Base-by-base conservation (phyloP, 2,797 vertebrate species). In the Enteromius thamalakanensis region DNA sequence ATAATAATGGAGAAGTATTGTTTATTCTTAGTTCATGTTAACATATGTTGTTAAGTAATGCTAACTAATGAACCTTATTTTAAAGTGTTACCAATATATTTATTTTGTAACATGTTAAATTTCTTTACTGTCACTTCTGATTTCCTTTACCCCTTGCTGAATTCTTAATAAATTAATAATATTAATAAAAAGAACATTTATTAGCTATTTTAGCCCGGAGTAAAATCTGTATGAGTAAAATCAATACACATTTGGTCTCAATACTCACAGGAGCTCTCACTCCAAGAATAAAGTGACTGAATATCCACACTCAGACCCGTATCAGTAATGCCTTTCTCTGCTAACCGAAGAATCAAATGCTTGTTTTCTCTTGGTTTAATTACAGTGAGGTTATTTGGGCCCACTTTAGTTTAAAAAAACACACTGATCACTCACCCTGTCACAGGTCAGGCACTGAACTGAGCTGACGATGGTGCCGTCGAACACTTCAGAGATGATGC, bases 401-500 rank as follows among this genome's bases (percentile, higher is more conserved):
- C 6, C 14, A 47, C 55, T 23, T 60, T 60, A 14, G 40, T 12
- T 15, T 64, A 23, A 74, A 64, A 74, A 51, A 9, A 42, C 62
- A 34, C 37, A 21, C 14, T 53, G 45, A 40, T 58, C 82, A 90
- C 97, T 95, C 86, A 99, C 98, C 95, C 98, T 94, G 92, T 99
- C 98, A 83, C 98, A 99, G 79, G 98, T 99, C 90, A 99, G 94
- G 91, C 98, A 99, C 92, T 99, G 98, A 45, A 99, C 98, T 3
- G 98, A 99, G 92, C 98, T 99, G 91, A 99, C 94, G 71, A 99
- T 98, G 80, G 97, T 98, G 70, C 98, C 98, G 77, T 99, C 98
- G 58, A 99, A 99, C 90, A 99, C 95, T 65, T 99, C 98, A 2
- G 98, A 98, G 90, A 99, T 98, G 81, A 99, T 95, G 67, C 98